Conservation (phyloP, 2,888 invertebrate species). For the Theodoxus fluviatilis region DNA sequence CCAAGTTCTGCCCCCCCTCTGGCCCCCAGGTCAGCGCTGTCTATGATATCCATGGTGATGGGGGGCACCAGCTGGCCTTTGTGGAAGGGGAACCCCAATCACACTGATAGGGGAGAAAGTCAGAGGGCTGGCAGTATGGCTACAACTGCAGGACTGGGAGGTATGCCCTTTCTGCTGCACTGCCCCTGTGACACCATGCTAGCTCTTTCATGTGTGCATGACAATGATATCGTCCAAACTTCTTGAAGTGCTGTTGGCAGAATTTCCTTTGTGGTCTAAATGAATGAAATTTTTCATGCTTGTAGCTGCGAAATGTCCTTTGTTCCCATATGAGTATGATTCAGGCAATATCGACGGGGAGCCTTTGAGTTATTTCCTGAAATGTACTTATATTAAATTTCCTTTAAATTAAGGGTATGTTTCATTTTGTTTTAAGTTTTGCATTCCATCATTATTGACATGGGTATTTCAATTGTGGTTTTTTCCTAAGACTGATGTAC, state of each 20-base stretch:
- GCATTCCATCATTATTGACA: no score
- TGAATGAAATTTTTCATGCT: slow-evolving; percentile 3
- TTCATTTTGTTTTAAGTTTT: no score
- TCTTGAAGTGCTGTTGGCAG: no score
- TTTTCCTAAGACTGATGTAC: no score
- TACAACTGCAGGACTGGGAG: slow-evolving; percentile 88
- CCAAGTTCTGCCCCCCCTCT: slow-evolving; percentile 32
- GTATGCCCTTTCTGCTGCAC: slow-evolving; percentile 36
- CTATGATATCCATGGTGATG: slow-evolving; percentile 86
- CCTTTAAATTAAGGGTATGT: no score
- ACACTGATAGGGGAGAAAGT: slow-evolving; percentile 87
- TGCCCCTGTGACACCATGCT: neutral
- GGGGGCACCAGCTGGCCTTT: slow-evolving; percentile 91
- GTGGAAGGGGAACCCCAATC: slow-evolving; percentile 87
- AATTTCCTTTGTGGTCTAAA: no score
- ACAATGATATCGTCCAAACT: no score
- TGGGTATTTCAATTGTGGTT: no score
- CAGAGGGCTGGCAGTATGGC: slow-evolving; percentile 97
- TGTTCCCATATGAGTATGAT: no score
- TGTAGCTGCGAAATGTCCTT: neutral
- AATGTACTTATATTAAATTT: no score
- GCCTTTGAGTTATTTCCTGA: no score
- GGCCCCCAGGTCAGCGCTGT: slow-evolving; percentile 82
- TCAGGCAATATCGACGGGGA: no score
- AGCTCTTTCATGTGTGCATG: neutral